A percentile compares a stretch with the other conserved stretches of the same genome.
Evolutionary conservation across 2,888 invertebrate genomes (phyloP).

Genomic region (Linyphia triangularis): DNA sequence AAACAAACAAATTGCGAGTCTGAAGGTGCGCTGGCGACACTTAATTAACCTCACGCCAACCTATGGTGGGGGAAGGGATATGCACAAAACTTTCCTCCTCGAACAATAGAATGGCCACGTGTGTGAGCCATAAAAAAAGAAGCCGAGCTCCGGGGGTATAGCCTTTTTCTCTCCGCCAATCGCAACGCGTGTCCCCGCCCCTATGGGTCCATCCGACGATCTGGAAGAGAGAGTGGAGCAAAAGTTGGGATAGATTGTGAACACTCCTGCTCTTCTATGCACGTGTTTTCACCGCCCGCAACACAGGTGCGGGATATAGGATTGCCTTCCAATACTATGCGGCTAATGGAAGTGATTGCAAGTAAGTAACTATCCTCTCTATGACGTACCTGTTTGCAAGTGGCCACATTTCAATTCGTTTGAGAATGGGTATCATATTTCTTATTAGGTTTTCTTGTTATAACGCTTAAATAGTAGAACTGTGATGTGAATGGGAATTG

Average conservation of each 20-base stretch:
- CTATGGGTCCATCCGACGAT: slow-evolving; percentile 1
- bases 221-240: neutral
- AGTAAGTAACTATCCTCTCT: slow-evolving; percentile 27
- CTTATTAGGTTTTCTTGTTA: too few relatives aligned
- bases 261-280: slow-evolving; percentile 10
- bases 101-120: slow-evolving; percentile 22
- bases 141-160: neutral
- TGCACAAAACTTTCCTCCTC: neutral
- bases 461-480: too few relatives aligned
- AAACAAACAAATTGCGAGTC: too few relatives aligned
- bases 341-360: slow-evolving; percentile 43
- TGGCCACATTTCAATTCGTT: too few relatives aligned
- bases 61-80: neutral
- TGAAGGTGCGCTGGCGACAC: slow-evolving; percentile 9
- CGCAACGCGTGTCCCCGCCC: slow-evolving; percentile 28
- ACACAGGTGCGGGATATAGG: slow-evolving; percentile 3
- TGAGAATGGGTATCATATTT: too few relatives aligned
- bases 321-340: slow-evolving; percentile 20
- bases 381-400: neutral
- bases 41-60: slow-evolving; percentile 42
- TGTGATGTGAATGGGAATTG: too few relatives aligned
- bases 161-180: slow-evolving; percentile 25
- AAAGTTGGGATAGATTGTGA: slow-evolving; percentile 7
- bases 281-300: slow-evolving; percentile 13
- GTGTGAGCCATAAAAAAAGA: neutral